Conservation (phyloP, 2,113 vertebrate species). For the Tyto alba region DNA sequence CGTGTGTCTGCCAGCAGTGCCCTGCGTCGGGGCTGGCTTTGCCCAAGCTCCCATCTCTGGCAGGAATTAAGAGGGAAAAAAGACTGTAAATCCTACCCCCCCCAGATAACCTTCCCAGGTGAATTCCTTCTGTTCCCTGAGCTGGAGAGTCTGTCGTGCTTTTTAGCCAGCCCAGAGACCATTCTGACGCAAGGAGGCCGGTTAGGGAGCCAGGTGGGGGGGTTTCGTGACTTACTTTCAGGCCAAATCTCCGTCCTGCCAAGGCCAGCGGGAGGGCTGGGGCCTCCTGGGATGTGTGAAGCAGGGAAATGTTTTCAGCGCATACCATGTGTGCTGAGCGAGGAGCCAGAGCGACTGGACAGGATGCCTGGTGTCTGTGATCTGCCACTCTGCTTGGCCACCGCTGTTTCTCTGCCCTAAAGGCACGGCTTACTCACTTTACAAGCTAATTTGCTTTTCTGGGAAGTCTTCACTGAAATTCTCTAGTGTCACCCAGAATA, state of each 20-base stretch:
- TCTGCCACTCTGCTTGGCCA: not conserved
- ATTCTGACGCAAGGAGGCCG: not conserved
- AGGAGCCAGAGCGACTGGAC: not conserved
- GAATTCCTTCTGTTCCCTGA: not conserved
- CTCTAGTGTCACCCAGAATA: not conserved
- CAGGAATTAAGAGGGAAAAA: not conserved
- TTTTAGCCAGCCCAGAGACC: not conserved
- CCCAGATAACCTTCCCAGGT: not conserved
- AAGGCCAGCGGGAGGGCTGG: not conserved
- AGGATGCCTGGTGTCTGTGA: not conserved
- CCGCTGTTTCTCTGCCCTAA: not conserved
- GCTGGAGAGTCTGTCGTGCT: not conserved
- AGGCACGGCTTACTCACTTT: not conserved
- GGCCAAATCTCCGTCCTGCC: not conserved
- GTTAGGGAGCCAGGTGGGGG: not conserved
- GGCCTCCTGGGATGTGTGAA: not conserved
- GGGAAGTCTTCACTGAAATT: not conserved
- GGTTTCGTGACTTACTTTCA: not conserved
- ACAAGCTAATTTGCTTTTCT: not conserved
- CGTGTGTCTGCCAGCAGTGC: not conserved
- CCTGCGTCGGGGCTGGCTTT: not conserved
- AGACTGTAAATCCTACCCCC: not conserved
- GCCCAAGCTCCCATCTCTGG: fast-evolving
- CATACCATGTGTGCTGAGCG: not conserved
- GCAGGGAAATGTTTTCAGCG: not conserved